Evolutionary conservation across 2,888 invertebrate species (phyloP).

Genomic region (Invenusta paracnida): DNA sequence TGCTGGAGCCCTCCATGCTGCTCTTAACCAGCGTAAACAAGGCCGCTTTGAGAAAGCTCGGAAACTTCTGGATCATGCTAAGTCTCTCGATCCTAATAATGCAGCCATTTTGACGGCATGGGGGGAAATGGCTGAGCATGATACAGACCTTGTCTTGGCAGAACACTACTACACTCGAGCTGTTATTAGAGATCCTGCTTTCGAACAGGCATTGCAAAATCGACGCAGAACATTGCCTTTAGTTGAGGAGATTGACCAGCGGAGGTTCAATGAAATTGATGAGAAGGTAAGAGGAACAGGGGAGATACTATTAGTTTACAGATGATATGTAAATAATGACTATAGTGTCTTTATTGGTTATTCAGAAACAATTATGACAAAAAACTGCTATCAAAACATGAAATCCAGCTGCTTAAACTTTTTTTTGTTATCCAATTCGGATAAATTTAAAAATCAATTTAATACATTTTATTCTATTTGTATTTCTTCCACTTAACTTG

Average conservation of each 20-base stretch:
- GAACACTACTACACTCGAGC: constrained; percentile 81
- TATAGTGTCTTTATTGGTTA: no score
- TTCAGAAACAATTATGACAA: no score
- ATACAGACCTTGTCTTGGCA: constrained; percentile 78
- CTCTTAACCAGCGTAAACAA: not conserved
- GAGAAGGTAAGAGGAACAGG: constrained; percentile 37
- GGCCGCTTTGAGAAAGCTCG: constrained; percentile 47
- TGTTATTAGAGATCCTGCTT: constrained; percentile 75
- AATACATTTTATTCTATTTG: no score
- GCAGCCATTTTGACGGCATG: constrained; percentile 85
- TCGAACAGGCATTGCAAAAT: constrained; percentile 65
- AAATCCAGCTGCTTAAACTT: no score
- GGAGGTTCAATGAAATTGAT: constrained; percentile 65
- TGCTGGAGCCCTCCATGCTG: not conserved
- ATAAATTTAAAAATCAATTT: no score
- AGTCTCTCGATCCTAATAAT: constrained; percentile 81
- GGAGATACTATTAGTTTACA: no score
- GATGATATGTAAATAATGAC: no score
- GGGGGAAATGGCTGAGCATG: constrained; percentile 83
- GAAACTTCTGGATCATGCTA: constrained; percentile 71
- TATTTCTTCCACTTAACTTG: no score
- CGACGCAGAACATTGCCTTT: constrained; percentile 78
- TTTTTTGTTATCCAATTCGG: no score
- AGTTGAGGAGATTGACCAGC: constrained; percentile 78
- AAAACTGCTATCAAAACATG: no score